These are phyloP conservation scores for Zaprionus bogoriensis DNA, from an alignment of 2,888 invertebrate genomes.

Conservation along the genomic window DNA sequence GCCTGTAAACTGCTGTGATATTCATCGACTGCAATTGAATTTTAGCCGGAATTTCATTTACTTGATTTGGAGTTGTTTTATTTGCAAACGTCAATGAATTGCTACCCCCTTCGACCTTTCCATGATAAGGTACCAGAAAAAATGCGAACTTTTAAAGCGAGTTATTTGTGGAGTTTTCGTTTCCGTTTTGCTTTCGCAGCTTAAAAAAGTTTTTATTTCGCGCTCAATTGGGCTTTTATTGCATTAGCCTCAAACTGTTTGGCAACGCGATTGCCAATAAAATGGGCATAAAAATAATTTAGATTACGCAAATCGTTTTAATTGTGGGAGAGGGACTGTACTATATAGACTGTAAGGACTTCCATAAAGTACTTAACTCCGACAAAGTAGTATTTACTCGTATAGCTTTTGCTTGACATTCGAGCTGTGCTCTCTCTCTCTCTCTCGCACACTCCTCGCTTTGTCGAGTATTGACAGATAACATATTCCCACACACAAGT, in stretches of 20 bases:
- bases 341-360: too few relatives aligned
- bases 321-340: not conserved
- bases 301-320: not conserved
- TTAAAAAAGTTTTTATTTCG: not conserved
- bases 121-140: not conserved
- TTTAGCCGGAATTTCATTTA: not conserved
- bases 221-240: not conserved
- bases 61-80: not conserved
- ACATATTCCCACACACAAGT: conserved; percentile 21
- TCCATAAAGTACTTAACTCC: too few relatives aligned
- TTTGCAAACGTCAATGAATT: not conserved
- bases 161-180: too few relatives aligned
- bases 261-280: not conserved
- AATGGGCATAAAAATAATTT: not conserved
- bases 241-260: not conserved
- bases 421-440: not conserved
- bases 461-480: too few relatives aligned
- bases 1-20: not conserved
- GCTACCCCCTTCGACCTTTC: not conserved
- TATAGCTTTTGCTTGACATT: not conserved
- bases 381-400: not conserved
- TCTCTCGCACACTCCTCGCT: too few relatives aligned
- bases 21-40: conserved; percentile 5
- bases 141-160: not conserved
- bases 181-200: not conserved